phyloP scores from a whole-genome alignment of 2,888 invertebrate species.

The Willowsia nigromaculata region DNA sequence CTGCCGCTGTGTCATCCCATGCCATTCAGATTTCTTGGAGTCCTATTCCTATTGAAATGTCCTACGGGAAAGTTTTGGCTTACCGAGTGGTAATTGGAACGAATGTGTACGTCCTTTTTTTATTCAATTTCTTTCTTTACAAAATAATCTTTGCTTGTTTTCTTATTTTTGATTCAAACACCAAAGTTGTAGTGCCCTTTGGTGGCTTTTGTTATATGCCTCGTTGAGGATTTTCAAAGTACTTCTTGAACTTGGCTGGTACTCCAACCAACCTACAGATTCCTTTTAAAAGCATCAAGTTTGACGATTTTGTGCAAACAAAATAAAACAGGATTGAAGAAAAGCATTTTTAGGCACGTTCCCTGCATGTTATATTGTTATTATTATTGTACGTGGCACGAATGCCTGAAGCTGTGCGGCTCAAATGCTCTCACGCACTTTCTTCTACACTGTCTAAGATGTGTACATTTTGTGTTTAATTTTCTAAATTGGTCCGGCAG shows the following conservation, averaged over 20 bases:
- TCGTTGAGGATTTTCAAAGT: neutral
- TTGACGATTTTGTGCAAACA: neutral
- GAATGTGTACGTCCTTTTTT: slow-evolving; percentile 61
- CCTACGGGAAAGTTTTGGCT: slow-evolving; percentile 76
- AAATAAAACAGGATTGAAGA: neutral
- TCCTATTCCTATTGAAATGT: slow-evolving; percentile 75
- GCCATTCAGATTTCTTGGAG: slow-evolving; percentile 77
- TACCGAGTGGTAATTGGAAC: slow-evolving; percentile 74
- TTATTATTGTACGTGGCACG: slow-evolving; percentile 16
- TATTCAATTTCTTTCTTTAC: neutral
- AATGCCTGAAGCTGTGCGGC: neutral
- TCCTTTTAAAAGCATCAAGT: neutral
- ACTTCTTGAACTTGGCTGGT: neutral
- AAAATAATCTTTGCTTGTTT: neutral
- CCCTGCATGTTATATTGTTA: neutral
- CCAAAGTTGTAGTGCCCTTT: neutral
- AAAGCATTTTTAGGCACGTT: neutral
- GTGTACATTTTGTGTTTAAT: neutral
- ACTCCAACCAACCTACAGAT: neutral
- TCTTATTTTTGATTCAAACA: neutral
- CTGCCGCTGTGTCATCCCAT: slow-evolving; percentile 68
- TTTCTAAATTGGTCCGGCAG: slow-evolving; percentile 41
- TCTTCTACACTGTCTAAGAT: neutral
- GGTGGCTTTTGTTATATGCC: neutral
- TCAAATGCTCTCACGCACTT: neutral